Base-by-base conservation (phyloP, 2,888 invertebrate species). In the Lamellibrachia columna region DNA sequence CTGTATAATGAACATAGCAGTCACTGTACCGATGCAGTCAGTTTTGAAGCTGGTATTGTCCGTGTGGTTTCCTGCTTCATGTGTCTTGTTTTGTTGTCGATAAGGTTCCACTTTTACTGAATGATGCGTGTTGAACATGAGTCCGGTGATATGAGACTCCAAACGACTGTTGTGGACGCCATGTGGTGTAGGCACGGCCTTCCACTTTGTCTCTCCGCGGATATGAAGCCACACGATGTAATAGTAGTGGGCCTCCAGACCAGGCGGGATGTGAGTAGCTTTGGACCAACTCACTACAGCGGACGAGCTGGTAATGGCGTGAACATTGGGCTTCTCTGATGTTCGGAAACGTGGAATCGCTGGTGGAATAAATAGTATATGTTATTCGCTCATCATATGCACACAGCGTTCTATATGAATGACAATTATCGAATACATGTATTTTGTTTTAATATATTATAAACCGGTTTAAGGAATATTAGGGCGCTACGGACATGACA, bases 11-110 rank as follows among this genome's bases (percentile, higher is more conserved):
- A 22, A 3, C 22, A 15, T 22, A 75, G n/a, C 22, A 75, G 11
- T 75, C 75, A 75, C 75, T 75, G n/a, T 75, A 75, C 75, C 75
- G 75, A 75, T 75, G 75, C 75, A 75, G 6, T 75, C 75, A 75
- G 75, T 75, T 75, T 75, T 75, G 75, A 75, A 75, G 22, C 15
- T 75, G 75, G 75, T 22, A 0, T 75, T 22, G 3, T 11, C 75
- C 75, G 75, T 75, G 75, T 22, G 22, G 15, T 6, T 4, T 75
- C 75, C 75, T 75, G 22, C 22, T 75, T 75, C 22, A n/a, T 75
- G 4, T 22, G 15, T 75, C 75, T 75, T 22, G 75, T 75, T 22
- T 75, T 75, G 75, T n/a, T 75, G 75, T 6, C 75, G 75, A 22
- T 22, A 75, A 15, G 75, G 15, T 75, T 75, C 75, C 75, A 75